A percentile compares a stretch with the other conserved stretches of the same genome.
These are phyloP conservation scores for Stenchaetothrips biformis DNA, from an alignment of 2,888 invertebrate genomes.

Conservation along the genomic window DNA sequence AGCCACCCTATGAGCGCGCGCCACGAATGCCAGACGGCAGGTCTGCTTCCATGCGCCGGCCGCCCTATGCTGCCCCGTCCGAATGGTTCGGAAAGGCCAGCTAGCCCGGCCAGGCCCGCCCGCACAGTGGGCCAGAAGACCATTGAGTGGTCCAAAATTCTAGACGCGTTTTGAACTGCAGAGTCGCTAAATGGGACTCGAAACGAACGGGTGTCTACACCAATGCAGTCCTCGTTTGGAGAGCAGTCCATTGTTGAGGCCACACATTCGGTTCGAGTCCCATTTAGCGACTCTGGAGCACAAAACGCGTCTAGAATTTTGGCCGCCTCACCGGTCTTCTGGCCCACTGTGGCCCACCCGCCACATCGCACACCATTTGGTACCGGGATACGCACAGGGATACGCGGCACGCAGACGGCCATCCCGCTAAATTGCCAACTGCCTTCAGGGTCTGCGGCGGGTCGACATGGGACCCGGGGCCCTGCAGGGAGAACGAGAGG, in stretches of 20 bases:
- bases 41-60: neutral
- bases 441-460: neutral
- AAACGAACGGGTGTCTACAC: too few species aligned
- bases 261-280: too few species aligned
- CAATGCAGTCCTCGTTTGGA: too few species aligned
- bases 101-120: neutral
- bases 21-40: neutral
- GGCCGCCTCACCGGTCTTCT: too few species aligned
- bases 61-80: neutral
- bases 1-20: too few species aligned
- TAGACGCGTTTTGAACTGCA: too few species aligned
- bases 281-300: too few species aligned
- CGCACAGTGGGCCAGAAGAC: too few species aligned
- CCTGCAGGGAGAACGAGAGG: neutral
- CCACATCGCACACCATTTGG: neutral
- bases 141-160: too few species aligned
- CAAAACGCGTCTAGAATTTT: too few species aligned
- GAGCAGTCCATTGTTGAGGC: too few species aligned
- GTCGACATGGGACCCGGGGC: neutral
- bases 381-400: neutral
- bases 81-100: neutral
- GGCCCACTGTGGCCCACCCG: neutral
- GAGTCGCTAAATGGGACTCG: too few species aligned
- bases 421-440: neutral
- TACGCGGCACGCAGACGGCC: neutral